Base-by-base conservation (phyloP, 2,888 invertebrate species). In the Thalpophila matura region DNA sequence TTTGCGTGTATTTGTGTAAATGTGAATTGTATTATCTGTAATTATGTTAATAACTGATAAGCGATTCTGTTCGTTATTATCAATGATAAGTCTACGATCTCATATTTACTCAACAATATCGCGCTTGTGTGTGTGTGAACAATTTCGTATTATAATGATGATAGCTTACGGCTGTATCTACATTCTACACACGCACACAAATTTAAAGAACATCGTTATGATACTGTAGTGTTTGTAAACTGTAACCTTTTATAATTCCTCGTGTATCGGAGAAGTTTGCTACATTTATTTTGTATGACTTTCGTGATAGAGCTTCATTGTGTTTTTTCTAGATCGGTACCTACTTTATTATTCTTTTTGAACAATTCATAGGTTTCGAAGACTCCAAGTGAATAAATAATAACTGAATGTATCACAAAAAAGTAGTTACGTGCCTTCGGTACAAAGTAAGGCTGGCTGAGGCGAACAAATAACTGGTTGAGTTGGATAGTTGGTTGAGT, bases 401-500 rank as follows among this genome's bases (percentile, higher is more conserved):
- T 62, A 76, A 50, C 69, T 47, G 65, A 75, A 65, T 71, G 66
- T 74, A 76, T 74, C 61, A 68, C 63, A 78, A 80, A 78, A 79
- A 78, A 80, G 65, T 70, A 56, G 69, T 67, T 71, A 75, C 66
- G 73, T 81, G 79, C 70, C 65, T 73, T 75, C 65, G 82, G 74
- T 85, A 87, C 87, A 82, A 85, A 85, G 86, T 86, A 86, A 81
- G 81, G 80, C 80, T 67, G 81, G 81, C 80, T 63, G 77, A 74
- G 74, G 74, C 74, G 80, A 82, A 83, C 83, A 77, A 87, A 90
- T 90, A 89, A 89, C 90, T 89, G 89, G 88, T 89, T 80, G 87
- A 87, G 87, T 88, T 81, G 89, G 85, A 85, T 89, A 86, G 82
- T 86, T 82, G 81, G 86, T 87, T 82, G 87, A 88, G 87, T 92